These are phyloP conservation scores for Discoglossus pictus DNA, from an alignment of 2,797 vertebrate genomes.

Conservation along the genomic window DNA sequence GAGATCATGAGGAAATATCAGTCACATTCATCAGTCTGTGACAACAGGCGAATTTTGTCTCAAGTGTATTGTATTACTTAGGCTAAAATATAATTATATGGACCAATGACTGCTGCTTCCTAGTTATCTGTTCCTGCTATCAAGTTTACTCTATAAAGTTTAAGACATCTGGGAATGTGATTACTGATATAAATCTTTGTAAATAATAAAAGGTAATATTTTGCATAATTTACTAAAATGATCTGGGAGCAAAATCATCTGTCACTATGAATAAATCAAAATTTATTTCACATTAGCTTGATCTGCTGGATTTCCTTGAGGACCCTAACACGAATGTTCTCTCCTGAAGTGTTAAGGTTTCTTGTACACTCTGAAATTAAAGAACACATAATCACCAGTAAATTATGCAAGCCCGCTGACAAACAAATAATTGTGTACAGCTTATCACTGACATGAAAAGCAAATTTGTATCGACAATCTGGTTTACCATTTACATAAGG, in stretches of 20 bases:
- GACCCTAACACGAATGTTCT: background rate
- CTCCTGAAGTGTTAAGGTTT: background rate
- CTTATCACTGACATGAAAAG: background rate
- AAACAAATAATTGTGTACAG: background rate
- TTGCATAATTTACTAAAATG: conserved; percentile 5
- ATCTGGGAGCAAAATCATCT: conserved; percentile 2
- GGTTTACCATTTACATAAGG: conserved; percentile 5
- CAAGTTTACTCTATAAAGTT: too few relatives aligned
- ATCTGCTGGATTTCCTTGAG: conserved; percentile 1
- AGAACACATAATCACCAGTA: background rate
- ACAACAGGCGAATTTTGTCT: too few relatives aligned
- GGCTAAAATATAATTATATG: too few relatives aligned
- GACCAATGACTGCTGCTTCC: too few relatives aligned
- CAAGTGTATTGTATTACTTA: too few relatives aligned
- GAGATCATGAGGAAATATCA: too few relatives aligned
- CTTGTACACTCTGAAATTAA: background rate
- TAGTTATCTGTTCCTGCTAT: too few relatives aligned
- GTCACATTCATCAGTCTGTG: too few relatives aligned
- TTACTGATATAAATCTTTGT: conserved; percentile 9
- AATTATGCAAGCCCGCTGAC: conserved; percentile 10
- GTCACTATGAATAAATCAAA: conserved; percentile 2
- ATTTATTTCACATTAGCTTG: conserved; percentile 1
- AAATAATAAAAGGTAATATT: too few relatives aligned
- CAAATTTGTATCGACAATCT: background rate
- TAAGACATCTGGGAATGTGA: background rate